Evolutionary conservation across 1,140 invertebrate species (phyloP).

Genomic region (Drosophila malerkotliana): DNA sequence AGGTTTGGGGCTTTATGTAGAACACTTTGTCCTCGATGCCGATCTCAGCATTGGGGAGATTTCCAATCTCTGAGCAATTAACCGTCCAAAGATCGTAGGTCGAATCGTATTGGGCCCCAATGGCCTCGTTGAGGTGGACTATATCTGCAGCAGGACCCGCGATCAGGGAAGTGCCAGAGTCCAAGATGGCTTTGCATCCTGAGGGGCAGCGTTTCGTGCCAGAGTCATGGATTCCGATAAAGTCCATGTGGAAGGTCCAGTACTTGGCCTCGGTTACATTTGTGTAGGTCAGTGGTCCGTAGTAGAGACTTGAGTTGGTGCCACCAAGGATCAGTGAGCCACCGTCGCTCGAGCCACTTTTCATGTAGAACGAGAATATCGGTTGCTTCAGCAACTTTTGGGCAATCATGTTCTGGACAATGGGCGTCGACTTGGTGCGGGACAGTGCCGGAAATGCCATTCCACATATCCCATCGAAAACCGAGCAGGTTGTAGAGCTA

Average conservation of each 20-base stretch:
- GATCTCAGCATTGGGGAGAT: constrained; percentile 4
- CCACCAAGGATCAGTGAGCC: constrained; percentile 49
- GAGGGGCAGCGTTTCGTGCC: neutral
- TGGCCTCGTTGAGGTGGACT: constrained; percentile 25
- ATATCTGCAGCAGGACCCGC: constrained; percentile 88
- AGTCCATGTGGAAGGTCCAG: constrained; percentile 59
- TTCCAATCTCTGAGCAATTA: constrained; percentile 6
- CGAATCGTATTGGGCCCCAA: constrained; percentile 34
- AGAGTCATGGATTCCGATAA: constrained; percentile 15
- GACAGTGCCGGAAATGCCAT: constrained; percentile 94
- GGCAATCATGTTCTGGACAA: constrained; percentile 97
- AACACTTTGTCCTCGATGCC: constrained; percentile 17
- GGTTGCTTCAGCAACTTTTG: constrained; percentile 91
- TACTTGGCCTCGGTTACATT: constrained; percentile 42
- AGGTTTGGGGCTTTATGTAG: constrained; percentile 31
- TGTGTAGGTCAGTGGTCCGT: constrained; percentile 45
- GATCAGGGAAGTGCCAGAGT: constrained; percentile 90
- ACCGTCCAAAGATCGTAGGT: constrained; percentile 24
- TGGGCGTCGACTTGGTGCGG: constrained; percentile 93
- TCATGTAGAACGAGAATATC: constrained; percentile 96
- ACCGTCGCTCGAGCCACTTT: constrained; percentile 87
- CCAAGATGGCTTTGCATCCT: constrained; percentile 88
- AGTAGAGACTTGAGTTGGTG: constrained; percentile 40
- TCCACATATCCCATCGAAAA: constrained; percentile 98
- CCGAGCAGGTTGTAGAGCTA: constrained; percentile 84